These are phyloP conservation scores for Paradisaea rubra DNA, from an alignment of 2,113 vertebrate species.

Conservation along the genomic window DNA sequence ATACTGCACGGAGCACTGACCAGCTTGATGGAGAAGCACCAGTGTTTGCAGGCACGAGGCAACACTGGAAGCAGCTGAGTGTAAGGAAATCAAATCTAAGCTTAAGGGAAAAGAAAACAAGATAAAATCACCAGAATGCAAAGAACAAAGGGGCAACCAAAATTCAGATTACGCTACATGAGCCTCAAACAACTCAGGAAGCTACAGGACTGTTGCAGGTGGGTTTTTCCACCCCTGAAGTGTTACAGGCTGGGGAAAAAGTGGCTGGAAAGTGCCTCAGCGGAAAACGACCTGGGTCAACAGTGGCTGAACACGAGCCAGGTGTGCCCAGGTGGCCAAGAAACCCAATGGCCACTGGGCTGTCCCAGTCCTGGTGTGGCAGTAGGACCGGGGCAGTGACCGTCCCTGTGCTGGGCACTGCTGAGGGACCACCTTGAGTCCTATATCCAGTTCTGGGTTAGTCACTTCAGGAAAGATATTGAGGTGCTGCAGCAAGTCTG, in stretches of 20 bases:
- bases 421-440: background rate
- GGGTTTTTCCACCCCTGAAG: background rate
- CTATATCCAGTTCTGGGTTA: background rate
- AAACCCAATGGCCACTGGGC: background rate
- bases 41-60: accelerated
- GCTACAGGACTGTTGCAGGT: background rate
- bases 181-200: accelerated
- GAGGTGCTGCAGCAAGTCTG: background rate
- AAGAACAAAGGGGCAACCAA: background rate
- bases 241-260: background rate
- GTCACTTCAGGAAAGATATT: background rate
- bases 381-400: background rate
- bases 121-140: background rate
- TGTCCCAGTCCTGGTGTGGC: background rate
- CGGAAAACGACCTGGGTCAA: background rate
- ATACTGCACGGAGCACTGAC: accelerated
- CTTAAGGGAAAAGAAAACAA: background rate
- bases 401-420: accelerated
- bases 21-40: background rate
- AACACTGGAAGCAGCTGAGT: background rate
- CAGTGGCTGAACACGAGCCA: background rate
- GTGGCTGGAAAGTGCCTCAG: background rate
- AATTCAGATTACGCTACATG: accelerated
- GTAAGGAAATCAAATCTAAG: background rate
- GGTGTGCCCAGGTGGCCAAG: background rate